phyloP scores from a whole-genome alignment of 2,113 vertebrate species.

The Microcebus murinus region DNA sequence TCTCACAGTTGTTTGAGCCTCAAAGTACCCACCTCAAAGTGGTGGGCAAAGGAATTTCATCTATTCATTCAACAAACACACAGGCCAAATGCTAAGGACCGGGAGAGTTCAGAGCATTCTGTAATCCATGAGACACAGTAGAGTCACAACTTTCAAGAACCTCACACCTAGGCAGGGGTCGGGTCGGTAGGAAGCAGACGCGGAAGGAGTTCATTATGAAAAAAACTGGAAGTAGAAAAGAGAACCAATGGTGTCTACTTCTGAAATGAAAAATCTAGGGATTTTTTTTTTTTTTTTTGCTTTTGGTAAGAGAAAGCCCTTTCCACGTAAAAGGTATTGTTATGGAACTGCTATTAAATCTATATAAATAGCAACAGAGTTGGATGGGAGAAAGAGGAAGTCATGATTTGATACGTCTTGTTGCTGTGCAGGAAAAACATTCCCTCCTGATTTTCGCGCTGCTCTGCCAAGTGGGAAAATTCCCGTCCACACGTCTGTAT shows the following conservation, averaged over 20 bases:
- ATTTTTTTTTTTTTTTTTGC: neutral
- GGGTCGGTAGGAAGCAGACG: neutral
- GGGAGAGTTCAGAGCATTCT: neutral
- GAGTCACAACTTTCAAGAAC: neutral
- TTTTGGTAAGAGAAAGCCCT: neutral
- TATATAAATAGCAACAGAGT: constrained; percentile 66
- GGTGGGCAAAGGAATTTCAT: neutral
- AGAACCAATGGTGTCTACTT: neutral
- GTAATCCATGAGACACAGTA: neutral
- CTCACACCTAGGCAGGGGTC: neutral
- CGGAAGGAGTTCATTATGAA: neutral
- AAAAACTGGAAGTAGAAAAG: neutral
- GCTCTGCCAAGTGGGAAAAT: constrained; percentile 63
- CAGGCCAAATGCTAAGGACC: neutral
- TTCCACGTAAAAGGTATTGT: constrained; percentile 13
- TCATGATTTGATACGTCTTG: constrained; percentile 36
- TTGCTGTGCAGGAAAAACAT: constrained; percentile 55
- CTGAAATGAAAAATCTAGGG: neutral
- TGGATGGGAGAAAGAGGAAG: constrained; percentile 49
- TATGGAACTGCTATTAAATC: constrained; percentile 42
- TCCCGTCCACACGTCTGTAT: constrained; percentile 55
- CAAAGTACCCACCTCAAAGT: neutral
- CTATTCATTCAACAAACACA: neutral
- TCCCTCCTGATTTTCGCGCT: constrained; percentile 60
- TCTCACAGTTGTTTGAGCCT: neutral